Evolutionary conservation across 2,113 vertebrate genomes (phyloP), one percentile per base, ranked within the genome.

Genomic region (Oryzias melastigma): DNA sequence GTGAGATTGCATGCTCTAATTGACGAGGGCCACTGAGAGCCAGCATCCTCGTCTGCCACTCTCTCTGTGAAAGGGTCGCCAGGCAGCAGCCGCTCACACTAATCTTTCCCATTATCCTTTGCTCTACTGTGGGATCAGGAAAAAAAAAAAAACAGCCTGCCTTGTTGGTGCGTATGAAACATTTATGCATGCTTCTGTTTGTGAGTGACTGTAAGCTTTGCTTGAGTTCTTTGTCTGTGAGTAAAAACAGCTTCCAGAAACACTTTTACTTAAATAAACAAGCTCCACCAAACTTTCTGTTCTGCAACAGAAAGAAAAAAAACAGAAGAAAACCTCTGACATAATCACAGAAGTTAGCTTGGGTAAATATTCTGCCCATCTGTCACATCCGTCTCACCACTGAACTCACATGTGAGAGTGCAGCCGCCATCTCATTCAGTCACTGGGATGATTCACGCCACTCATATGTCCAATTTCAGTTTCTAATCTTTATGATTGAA

Each of bases 101-200:
- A 90, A 90, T 90, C 77, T 81, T 84, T 57, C 71, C 80, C 85
- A 90, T 90, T 90, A 90, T 84, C 71, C 69, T 66, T 65, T 46
- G 77, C 61, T 77, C 72, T 71, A 77, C 60, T 62, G 71, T 59
- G 82, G 72, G 61, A 82, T 63, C 45, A 63, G 66, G 52, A 77
- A 80, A 12, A 35, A 35, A 29, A 25, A 29, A 35, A 35, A 82
- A 84, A 84, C 86, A 89, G 69, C 58, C 58, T 55, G 55, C 19
- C 48, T 43, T 24, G 19, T 59, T 57, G 20, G 17, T 64, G 56
- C 58, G 29, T 43, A 54, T 51, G 41, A 58, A 51, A 27, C 25
- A 54, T 73, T 59, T 56, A 14, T 7, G 14, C 13, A 7, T 53
- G 45, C 50, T 53, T 72, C 54, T 62, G 42, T 66, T 72, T 68